Base-by-base conservation (phyloP, 2,113 vertebrate species). In the Scomber colias region DNA sequence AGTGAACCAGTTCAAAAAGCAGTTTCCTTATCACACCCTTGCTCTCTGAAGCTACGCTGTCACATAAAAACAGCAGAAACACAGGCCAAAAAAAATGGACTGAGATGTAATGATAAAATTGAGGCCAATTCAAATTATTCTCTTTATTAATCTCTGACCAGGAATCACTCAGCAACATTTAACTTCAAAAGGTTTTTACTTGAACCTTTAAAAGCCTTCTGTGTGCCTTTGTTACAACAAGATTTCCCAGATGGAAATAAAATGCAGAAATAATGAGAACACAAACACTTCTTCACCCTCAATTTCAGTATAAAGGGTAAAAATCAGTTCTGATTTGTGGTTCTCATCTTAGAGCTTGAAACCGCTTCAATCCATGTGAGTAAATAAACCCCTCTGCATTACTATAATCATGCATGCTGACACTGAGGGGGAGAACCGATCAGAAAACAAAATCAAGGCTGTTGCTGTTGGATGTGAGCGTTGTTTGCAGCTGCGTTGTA, bases 401-500 rank as follows among this genome's bases (percentile, higher is more conserved):
- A 59, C 68, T 71, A 31, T 35, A 71, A 79, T 73, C 81, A 57
- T 16, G 19, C 69, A 50, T 75, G 76, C 76, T 61, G 82, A 81
- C 77, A 49, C 56, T 0, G 55, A 40, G 74, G 46, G 15, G 15
- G 59, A 77, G 61, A 82, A 55, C 5, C 65, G 77, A 87, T 21
- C 63, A 75, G 72, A 72, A 86, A 84, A 88, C 67, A 70, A 74
- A 86, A 79, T 75, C 84, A 54, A 71, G 70, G 80, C 85, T 78
- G 83, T 81, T 87, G 77, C 85, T 73, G 79, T 69, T 86, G 81
- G 84, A 90, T 78, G 76, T 11, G 75, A 89, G 76, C 11, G 78
- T 68, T 66, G 84, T 40, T 71, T 56, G 81, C 50, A 31, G 68
- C 84, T 72, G 81, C 75, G 56, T 82, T 81, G 77, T 46, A 86